Base-by-base conservation (phyloP, 2,797 vertebrate species). In the Channallabes apus region DNA sequence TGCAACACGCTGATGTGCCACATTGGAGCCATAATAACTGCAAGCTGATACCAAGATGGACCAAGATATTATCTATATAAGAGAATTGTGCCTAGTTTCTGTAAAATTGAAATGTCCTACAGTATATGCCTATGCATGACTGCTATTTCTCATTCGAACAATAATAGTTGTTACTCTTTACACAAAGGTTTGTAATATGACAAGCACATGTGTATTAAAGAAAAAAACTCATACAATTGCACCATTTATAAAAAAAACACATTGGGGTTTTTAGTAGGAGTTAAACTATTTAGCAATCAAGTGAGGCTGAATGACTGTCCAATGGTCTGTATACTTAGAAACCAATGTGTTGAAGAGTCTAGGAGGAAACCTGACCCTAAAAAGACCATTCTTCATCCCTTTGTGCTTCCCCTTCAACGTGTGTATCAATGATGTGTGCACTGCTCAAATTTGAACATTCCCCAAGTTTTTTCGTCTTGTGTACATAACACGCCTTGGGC, bases 401-500 rank as follows among this genome's bases (percentile, higher is more conserved):
- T 80, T 80, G 79, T 80, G 79, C 79, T 51, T 80, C 65, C 54
- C 78, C 61, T 80, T 65, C 78, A 46, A 27, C 65, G 83, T 46
- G 32, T 64, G 78, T 65, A 73, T 46, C 82, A 62, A 20, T 80
- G 79, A 67, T 67, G 41, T 85, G 76, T 82, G 54, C 82, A 22
- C 84, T 85, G 67, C 69, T 84, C 64, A 58, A 85, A 84, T 76
- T 64, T 78, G 51, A 83, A 64, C 81, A 67, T 82, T 81, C 59
- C 67, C 46, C 29, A 29, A 69, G 56, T 64, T 71, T 84, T 69
- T 87, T 73, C 80, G 58, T 84, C 67, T 38, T 81, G 67, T 85
- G 86, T 82, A 80, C 58, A 88, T 83, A 87, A 85, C 75, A 86
- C 82, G 89, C 88, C 87, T 86, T 38, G 67, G 84, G 88, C 85